These are phyloP conservation scores for Uloborus plumipes DNA, from an alignment of 2,888 invertebrate genomes.

Conservation along the genomic window DNA sequence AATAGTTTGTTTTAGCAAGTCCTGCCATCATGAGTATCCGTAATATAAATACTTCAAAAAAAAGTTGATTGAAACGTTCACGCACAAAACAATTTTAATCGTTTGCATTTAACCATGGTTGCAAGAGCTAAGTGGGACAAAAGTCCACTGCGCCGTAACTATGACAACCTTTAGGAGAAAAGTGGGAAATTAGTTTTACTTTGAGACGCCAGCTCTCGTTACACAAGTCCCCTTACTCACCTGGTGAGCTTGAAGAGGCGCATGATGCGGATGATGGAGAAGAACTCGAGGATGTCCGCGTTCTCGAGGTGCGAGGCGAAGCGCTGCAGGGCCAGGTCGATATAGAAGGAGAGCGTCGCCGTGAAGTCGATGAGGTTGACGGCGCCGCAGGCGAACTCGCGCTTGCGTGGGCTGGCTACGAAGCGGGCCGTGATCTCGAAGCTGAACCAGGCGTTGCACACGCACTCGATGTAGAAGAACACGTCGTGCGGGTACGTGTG, in stretches of 20 bases:
- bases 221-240: too few relatives aligned
- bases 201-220: too few relatives aligned
- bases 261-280: conserved; percentile 93
- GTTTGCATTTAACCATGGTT: too few relatives aligned
- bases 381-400: conserved; percentile 89
- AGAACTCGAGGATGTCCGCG: conserved; percentile 89
- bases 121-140: too few relatives aligned
- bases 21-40: too few relatives aligned
- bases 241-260: conserved; percentile 92
- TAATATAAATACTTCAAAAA: too few relatives aligned
- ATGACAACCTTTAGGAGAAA: too few relatives aligned
- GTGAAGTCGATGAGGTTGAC: conserved; percentile 95
- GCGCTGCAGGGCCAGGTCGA: conserved; percentile 79
- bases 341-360: conserved; percentile 93
- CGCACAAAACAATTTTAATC: too few relatives aligned
- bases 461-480: conserved; percentile 92
- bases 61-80: too few relatives aligned
- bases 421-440: conserved; percentile 90
- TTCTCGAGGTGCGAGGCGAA: conserved; percentile 74
- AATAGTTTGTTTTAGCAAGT: too few relatives aligned
- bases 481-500: conserved; percentile 75
- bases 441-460: conserved; percentile 97
- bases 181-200: too few relatives aligned
- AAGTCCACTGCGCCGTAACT: too few relatives aligned
- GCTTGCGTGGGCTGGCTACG: conserved; percentile 87